phyloP scores from a whole-genome alignment of 2,797 vertebrate genomes.

The Brachyalestes nurse region DNA sequence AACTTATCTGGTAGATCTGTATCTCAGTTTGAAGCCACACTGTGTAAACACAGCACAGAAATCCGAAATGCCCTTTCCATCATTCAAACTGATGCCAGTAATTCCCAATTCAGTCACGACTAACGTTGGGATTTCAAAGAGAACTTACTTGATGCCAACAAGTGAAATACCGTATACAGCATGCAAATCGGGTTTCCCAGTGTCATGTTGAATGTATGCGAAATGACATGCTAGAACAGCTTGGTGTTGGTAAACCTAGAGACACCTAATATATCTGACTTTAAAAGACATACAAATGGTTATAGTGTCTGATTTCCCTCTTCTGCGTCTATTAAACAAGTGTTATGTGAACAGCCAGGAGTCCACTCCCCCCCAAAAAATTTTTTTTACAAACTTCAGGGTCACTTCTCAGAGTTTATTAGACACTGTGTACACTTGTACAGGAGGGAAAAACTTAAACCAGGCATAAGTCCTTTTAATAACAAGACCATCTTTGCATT shows the following conservation, averaged over 20 bases:
- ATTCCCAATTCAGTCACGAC: conserved; percentile 31
- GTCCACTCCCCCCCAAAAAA: not conserved
- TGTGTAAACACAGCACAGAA: conserved; percentile 12
- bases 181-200: not conserved
- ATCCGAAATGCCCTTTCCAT: conserved; percentile 5
- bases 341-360: not conserved
- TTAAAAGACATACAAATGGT: not conserved
- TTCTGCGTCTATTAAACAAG: not conserved
- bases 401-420: conserved; percentile 34
- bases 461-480: not conserved
- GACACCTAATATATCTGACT: not conserved
- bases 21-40: not conserved
- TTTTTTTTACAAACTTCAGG: not conserved
- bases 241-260: not conserved
- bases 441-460: not conserved
- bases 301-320: not conserved
- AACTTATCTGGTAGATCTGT: not conserved
- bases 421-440: not conserved
- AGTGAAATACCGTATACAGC: not conserved
- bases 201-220: not conserved
- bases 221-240: not conserved
- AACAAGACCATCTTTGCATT: not conserved
- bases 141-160: conserved; percentile 8
- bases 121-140: not conserved
- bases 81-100: conserved; percentile 30